Evolutionary conservation across 2,113 vertebrate species (phyloP).

Genomic region (Phylloscopus trochiloides): DNA sequence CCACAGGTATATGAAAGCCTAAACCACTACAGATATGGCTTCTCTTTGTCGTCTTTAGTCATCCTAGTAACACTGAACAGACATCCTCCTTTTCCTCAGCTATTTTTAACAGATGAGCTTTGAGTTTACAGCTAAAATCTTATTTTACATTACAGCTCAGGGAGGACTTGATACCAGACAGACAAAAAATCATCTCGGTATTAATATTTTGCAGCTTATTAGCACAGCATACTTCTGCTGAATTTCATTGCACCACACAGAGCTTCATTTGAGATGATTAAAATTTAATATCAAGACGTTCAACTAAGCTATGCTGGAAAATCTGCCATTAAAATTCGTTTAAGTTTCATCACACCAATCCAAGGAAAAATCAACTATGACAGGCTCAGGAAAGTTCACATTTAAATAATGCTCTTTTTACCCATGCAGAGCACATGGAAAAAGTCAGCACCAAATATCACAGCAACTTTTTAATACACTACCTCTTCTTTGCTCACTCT

Average conservation of each 20-base stretch:
- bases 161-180: neutral
- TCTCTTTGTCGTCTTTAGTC: neutral
- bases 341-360: conserved; percentile 34
- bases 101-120: conserved; percentile 21
- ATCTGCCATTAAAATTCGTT: conserved; percentile 22
- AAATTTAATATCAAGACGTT: neutral
- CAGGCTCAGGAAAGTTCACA: conserved; percentile 15
- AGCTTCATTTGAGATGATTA: conserved; percentile 17
- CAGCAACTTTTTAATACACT: neutral
- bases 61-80: neutral
- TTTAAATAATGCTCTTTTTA: conserved; percentile 27
- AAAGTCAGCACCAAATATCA: conserved; percentile 11
- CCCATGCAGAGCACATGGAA: neutral
- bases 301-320: neutral
- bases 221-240: neutral
- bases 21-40: neutral
- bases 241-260: neutral
- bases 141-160: neutral
- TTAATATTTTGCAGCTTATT: conserved; percentile 18
- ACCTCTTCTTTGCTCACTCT: neutral
- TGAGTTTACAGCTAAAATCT: neutral
- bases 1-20: neutral
- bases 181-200: neutral
- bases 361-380: conserved; percentile 1
- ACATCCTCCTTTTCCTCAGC: neutral